Evolutionary conservation across 2,888 invertebrate species (phyloP), one percentile per base, ranked within the genome.

Genomic region (Meganola albula): DNA sequence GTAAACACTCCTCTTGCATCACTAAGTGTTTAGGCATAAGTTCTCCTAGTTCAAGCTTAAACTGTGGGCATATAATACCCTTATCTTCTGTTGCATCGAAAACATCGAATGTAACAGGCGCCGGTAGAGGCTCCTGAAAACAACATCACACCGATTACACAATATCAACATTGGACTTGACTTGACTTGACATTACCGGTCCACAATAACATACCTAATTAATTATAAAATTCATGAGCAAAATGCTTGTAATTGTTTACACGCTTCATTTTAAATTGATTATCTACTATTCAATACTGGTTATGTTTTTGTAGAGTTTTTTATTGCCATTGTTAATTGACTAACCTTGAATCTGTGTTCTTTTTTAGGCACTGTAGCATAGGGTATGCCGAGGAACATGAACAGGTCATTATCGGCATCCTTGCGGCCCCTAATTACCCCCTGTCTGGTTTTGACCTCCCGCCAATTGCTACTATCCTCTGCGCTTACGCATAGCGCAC

Each of bases 1-100:
- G 45, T 0, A 79, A 60, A 37, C 78, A 79, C 30, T 78, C 63
- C 43, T 78, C 77, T 26, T 48, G 31, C 12, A 28, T 27, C 1
- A 13, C 12, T 9, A 31, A 5, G 8, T 26, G 4, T 23, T 21
- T 8, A 2, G 23, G 14, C 9, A 25, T 13, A 0, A 18, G 1
- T 0, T 6, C 5, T 2, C 18, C 10, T 1, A 9, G 1, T 1
- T 8, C 8, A 2, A 30, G 5, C 4, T 14, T 10, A n/a, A 24
- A 22, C 43, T 67, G 67, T 1, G 58, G 63, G 20, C 69, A 69
- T n/a, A 57, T 27, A 0, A 65, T 48, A 2, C 36, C 24, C 24
- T 44, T 47, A 10, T 61, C 40, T n/a, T 53, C 31, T n/a, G n/a
- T n/a, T 7, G 64, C 63, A 18, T 64, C 59, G 1, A 51, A 46